Percentiles rank a stretch among this genome's conserved stretches.
Evolutionary conservation across 2,888 invertebrate species (phyloP).

Genomic region (Balanococcus diminutus): DNA sequence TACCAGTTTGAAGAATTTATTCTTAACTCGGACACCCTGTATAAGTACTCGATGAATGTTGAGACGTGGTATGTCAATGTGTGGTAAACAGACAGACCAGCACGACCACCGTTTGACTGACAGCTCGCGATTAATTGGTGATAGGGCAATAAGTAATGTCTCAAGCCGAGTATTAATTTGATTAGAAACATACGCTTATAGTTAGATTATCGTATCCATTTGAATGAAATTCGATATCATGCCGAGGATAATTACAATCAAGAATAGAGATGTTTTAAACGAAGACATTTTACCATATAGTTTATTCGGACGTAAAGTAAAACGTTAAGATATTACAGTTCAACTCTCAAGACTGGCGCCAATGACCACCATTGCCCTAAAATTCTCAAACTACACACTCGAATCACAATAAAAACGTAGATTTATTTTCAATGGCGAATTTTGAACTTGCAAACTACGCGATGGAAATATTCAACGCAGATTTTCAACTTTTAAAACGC

Average conservation of each 20-base stretch:
- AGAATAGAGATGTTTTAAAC: neutral
- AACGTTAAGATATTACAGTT: too few relatives aligned
- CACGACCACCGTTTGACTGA: neutral
- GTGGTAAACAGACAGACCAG: neutral
- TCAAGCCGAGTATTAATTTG: neutral
- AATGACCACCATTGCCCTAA: neutral
- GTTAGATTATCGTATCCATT: neutral
- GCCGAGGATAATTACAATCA: neutral
- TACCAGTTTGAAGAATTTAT: too few relatives aligned
- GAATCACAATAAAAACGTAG: neutral
- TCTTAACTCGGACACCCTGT: neutral
- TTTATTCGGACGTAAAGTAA: too few relatives aligned
- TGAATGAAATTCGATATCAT: neutral
- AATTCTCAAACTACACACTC: neutral
- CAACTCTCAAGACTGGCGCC: neutral
- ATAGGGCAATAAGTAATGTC: neutral
- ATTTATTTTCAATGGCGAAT: neutral
- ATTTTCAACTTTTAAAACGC: neutral
- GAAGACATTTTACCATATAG: too few relatives aligned
- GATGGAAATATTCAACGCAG: neutral
- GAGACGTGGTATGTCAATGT: neutral
- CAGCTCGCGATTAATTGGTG: slow-evolving; percentile 19
- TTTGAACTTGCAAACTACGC: neutral
- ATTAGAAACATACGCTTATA: neutral
- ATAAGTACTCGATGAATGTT: neutral